A percentile compares a stretch with the other conserved stretches of the same genome.
phyloP scores from a whole-genome alignment of 1,140 invertebrate genomes.

The Trinorchestia longiramus region DNA sequence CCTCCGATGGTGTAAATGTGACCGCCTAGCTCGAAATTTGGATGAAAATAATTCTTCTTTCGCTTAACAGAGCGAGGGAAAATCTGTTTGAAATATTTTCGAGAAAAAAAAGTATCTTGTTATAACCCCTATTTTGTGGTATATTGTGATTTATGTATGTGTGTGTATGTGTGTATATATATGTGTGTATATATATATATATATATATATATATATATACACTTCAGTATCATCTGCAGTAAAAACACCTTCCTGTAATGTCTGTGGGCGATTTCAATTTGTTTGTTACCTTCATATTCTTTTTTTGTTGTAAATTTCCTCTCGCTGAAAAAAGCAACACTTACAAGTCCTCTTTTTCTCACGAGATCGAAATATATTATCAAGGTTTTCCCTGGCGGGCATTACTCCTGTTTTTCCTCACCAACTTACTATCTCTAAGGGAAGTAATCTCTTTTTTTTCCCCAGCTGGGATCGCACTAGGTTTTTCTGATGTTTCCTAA shows the following conservation, averaged over 20 bases:
- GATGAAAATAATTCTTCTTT: no score
- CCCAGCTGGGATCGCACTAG: neutral
- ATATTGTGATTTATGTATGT: no score
- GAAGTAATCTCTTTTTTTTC: constrained; percentile 14
- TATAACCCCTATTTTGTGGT: no score
- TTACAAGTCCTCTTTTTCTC: neutral
- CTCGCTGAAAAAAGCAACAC: neutral
- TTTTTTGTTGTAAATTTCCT: neutral
- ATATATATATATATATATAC: no score
- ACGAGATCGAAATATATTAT: neutral
- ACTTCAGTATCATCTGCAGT: no score
- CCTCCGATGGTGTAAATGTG: no score
- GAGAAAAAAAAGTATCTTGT: no score
- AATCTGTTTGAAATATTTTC: no score
- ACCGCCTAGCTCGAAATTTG: no score
- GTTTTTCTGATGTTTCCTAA: constrained; percentile 11
- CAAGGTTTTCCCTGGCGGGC: neutral
- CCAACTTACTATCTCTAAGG: neutral
- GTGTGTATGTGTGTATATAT: no score
- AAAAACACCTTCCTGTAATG: neutral
- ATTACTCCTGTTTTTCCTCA: neutral
- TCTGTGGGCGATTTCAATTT: neutral
- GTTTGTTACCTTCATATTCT: neutral
- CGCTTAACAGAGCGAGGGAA: no score
- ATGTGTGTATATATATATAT: no score